These are phyloP conservation scores for Drosophila ficusphila DNA, from an alignment of 1,140 invertebrate genomes.

Conservation along the genomic window DNA sequence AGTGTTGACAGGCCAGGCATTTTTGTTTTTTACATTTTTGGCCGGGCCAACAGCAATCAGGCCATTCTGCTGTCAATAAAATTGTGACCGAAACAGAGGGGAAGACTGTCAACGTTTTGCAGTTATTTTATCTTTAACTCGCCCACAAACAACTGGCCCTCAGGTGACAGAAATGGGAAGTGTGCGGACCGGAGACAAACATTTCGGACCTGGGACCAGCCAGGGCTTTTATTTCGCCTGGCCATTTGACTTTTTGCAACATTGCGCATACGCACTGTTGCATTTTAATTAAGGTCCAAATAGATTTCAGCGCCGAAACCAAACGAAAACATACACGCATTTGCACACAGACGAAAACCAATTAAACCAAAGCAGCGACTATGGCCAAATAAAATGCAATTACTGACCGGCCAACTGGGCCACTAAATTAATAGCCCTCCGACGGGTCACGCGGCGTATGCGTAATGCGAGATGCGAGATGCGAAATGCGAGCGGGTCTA, in stretches of 20 bases:
- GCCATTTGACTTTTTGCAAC: constrained; percentile 72
- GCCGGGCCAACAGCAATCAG: constrained; percentile 67
- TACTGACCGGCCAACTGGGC: constrained; percentile 48
- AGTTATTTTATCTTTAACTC: constrained; percentile 70
- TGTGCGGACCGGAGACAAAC: neutral
- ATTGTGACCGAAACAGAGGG: constrained; percentile 22
- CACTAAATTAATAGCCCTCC: constrained; percentile 75
- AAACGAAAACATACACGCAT: constrained; percentile 12
- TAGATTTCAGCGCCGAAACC: constrained; percentile 63
- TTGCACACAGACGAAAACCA: constrained; percentile 59
- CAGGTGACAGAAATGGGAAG: constrained; percentile 9
- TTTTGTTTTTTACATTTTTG: constrained; percentile 28
- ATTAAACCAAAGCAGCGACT: constrained; percentile 76
- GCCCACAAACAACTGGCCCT: constrained; percentile 8
- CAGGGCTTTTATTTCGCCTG: constrained; percentile 47
- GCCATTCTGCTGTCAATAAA: constrained; percentile 78
- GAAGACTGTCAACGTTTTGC: constrained; percentile 71
- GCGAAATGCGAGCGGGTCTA: constrained; percentile 19
- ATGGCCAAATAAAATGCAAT: constrained; percentile 75
- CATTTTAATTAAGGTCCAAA: constrained; percentile 75
- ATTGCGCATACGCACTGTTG: constrained; percentile 75
- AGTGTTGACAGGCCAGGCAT: constrained; percentile 55
- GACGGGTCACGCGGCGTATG: constrained; percentile 56
- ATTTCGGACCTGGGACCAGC: constrained; percentile 21
- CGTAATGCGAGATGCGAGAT: constrained; percentile 57